Percentiles rank a stretch among this genome's conserved stretches.
Evolutionary conservation across 2,888 invertebrate species (phyloP).

Genomic region (Tipula confusa): DNA sequence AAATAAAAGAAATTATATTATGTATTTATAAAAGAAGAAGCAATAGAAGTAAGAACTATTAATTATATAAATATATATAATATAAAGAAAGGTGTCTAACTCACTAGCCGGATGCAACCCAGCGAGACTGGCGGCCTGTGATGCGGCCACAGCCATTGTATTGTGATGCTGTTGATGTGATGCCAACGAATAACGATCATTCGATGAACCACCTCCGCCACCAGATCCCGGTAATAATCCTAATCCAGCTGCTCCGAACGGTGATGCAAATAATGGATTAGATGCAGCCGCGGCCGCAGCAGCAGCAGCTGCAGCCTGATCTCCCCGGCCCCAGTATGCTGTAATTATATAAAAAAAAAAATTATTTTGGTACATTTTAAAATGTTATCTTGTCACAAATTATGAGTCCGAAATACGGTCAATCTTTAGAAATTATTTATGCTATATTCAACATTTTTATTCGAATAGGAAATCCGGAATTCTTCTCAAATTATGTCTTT

Average conservation of each 20-base stretch:
- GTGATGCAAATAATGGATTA: slow-evolving; percentile 49
- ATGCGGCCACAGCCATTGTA: slow-evolving; percentile 78
- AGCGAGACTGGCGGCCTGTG: slow-evolving; percentile 73
- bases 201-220: slow-evolving; percentile 51
- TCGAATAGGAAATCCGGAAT: background rate
- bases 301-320: slow-evolving; percentile 42
- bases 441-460: background rate
- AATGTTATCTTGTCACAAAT: slow-evolving; percentile 8
- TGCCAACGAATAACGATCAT: slow-evolving; percentile 48
- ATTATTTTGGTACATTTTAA: background rate
- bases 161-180: slow-evolving; percentile 58
- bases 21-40: background rate
- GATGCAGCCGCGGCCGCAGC: slow-evolving; percentile 49
- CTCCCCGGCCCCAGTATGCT: slow-evolving; percentile 80
- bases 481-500: background rate
- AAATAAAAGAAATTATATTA: background rate
- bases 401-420: background rate
- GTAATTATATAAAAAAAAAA: slow-evolving; percentile 41
- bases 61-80: background rate
- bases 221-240: slow-evolving; percentile 43
- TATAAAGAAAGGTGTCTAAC: slow-evolving; percentile 35
- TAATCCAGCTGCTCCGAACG: slow-evolving; percentile 49
- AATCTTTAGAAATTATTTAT: background rate
- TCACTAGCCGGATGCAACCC: slow-evolving; percentile 71
- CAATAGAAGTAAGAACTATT: background rate